Conservation (phyloP, 2,888 invertebrate species). For the Drosophila affinis region DNA sequence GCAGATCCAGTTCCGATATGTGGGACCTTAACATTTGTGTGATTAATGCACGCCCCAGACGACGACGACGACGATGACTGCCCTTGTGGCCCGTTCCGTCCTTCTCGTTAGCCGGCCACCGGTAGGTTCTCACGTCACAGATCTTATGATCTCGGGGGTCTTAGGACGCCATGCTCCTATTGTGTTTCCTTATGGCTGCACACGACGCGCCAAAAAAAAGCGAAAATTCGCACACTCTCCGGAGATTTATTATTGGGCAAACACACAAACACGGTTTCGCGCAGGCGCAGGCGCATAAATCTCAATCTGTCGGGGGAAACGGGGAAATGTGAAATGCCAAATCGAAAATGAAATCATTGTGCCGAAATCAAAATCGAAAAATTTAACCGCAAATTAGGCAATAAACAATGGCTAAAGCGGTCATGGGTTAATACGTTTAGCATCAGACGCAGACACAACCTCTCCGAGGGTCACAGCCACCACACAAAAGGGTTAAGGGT, state of each 20-base stretch:
- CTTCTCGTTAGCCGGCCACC: background rate
- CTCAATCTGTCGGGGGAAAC: slow-evolving; percentile 66
- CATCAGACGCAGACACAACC: slow-evolving; percentile 56
- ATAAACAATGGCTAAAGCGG: slow-evolving; percentile 74
- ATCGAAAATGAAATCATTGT: slow-evolving; percentile 60
- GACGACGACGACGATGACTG: background rate
- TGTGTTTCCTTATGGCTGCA: slow-evolving; percentile 48
- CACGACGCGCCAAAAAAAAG: slow-evolving; percentile 46
- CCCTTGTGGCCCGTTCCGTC: background rate
- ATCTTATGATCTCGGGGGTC: background rate
- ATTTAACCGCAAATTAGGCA: slow-evolving; percentile 73
- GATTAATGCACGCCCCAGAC: background rate
- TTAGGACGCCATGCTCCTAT: slow-evolving; percentile 8
- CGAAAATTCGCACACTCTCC: slow-evolving; percentile 43
- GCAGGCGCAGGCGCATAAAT: slow-evolving; percentile 53
- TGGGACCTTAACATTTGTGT: background rate
- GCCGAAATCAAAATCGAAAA: slow-evolving; percentile 51
- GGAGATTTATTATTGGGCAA: slow-evolving; percentile 57
- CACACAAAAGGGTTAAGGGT: slow-evolving; percentile 30
- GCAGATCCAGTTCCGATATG: slow-evolving; percentile 52
- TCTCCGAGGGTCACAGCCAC: slow-evolving; percentile 27
- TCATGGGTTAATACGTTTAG: slow-evolving; percentile 74
- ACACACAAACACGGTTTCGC: slow-evolving; percentile 21
- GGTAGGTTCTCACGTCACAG: slow-evolving; percentile 30
- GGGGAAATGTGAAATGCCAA: slow-evolving; percentile 19